These are phyloP conservation scores for Squalus acanthias DNA, from an alignment of 2,797 vertebrate genomes.

Conservation along the genomic window DNA sequence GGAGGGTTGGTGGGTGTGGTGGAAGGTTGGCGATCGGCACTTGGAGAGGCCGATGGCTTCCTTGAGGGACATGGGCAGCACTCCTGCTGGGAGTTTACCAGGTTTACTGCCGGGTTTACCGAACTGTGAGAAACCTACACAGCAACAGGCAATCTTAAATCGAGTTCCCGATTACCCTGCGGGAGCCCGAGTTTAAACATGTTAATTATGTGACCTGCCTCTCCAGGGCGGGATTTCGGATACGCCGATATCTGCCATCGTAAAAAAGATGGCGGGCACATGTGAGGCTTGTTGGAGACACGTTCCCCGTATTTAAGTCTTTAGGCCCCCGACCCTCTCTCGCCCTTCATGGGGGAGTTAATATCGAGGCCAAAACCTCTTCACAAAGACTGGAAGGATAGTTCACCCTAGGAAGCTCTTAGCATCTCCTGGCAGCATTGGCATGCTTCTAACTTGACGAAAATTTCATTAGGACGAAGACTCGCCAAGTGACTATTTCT, in stretches of 20 bases:
- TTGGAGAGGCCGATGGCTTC: background rate
- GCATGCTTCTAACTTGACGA: background rate
- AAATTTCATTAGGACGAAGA: background rate
- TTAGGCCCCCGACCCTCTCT: background rate
- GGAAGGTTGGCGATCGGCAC: no score
- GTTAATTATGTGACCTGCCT: background rate
- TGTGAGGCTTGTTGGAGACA: background rate
- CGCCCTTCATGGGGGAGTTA: background rate
- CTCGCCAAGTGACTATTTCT: background rate
- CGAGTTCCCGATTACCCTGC: background rate
- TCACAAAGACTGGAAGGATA: background rate
- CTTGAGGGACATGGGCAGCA: background rate
- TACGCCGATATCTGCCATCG: background rate
- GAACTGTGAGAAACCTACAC: background rate
- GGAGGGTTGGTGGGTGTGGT: background rate
- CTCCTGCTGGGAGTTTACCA: no score
- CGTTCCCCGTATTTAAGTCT: background rate
- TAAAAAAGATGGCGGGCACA: background rate
- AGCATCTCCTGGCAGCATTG: background rate
- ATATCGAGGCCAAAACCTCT: background rate
- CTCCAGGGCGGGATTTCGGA: background rate
- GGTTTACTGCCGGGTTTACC: background rate
- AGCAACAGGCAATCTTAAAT: background rate
- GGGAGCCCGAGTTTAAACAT: background rate
- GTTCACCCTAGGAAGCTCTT: background rate